phyloP scores from a whole-genome alignment of 2,113 vertebrate genomes.

The Psilopsiagon aurifrons region DNA sequence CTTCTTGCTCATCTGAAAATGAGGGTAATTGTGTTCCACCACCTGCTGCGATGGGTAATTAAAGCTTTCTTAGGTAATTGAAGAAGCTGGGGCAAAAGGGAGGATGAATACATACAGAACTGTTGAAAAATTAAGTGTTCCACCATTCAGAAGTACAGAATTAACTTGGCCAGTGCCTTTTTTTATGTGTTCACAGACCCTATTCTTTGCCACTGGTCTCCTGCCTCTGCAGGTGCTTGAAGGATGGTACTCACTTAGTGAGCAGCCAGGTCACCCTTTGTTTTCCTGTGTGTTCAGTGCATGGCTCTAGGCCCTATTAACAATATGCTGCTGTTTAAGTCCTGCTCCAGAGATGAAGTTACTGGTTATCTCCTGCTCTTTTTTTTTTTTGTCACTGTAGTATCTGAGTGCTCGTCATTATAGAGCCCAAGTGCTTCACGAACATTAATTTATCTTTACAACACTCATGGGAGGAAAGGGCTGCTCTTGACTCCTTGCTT shows the following conservation, averaged over 20 bases:
- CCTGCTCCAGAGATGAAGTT: constrained; percentile 1
- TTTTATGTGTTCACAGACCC: background rate
- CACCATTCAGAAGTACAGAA: background rate
- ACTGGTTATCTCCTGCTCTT: constrained; percentile 40
- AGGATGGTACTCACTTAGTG: constrained; percentile 22
- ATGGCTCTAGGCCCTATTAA: constrained; percentile 25
- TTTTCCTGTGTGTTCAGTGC: background rate
- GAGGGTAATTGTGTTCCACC: background rate
- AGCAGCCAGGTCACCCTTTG: constrained; percentile 22
- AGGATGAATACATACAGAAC: background rate
- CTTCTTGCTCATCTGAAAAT: background rate
- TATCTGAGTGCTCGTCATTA: background rate
- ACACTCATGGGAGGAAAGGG: background rate
- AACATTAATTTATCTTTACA: constrained; percentile 49
- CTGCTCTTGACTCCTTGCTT: background rate
- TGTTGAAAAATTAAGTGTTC: background rate
- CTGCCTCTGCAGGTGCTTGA: background rate
- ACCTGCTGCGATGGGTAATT: background rate
- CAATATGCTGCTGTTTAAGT: background rate
- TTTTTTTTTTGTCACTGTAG: background rate
- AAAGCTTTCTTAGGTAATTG: background rate
- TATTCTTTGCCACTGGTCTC: background rate
- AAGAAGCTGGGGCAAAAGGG: background rate
- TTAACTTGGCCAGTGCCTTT: background rate
- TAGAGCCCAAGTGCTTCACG: constrained; percentile 23